phyloP scores from a whole-genome alignment of 1,140 invertebrate genomes.

The Pseudachorutes palmiensis region DNA sequence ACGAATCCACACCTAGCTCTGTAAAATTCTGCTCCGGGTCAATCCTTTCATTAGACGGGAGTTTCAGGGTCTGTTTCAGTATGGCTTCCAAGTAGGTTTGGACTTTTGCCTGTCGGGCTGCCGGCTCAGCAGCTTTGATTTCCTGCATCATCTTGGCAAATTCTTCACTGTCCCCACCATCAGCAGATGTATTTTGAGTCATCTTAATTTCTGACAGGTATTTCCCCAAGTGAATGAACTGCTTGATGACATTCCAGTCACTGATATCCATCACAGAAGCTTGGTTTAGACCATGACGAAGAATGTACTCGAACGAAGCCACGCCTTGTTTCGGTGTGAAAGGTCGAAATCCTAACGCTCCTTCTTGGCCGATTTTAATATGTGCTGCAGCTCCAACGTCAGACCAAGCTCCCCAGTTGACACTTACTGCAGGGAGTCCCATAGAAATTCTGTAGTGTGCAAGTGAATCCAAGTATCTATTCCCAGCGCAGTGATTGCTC shows the following conservation, averaged over 20 bases:
- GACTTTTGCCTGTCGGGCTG: not conserved
- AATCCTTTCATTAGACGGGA: constrained; percentile 6
- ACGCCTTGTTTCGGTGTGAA: constrained; percentile 14
- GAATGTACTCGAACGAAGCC: not conserved
- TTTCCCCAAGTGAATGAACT: not conserved
- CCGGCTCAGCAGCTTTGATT: not conserved
- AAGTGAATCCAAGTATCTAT: constrained; percentile 18
- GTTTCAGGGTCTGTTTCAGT: constrained; percentile 13
- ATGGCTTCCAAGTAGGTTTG: not conserved
- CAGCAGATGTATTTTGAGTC: not conserved
- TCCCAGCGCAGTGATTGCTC: constrained; percentile 7
- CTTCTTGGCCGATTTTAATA: constrained; percentile 11
- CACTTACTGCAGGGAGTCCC: constrained; percentile 12
- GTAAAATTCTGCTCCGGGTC: constrained; percentile 17
- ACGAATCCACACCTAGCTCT: constrained; percentile 23
- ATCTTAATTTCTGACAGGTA: not conserved
- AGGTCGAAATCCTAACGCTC: not conserved
- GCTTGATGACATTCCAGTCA: constrained; percentile 15
- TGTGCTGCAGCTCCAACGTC: constrained; percentile 13
- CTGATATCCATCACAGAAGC: not conserved
- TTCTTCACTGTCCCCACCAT: not conserved
- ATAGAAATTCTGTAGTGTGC: constrained; percentile 6
- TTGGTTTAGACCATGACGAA: not conserved
- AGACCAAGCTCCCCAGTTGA: constrained; percentile 24
- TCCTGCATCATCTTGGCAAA: not conserved